Conservation (phyloP, 2,888 invertebrate species). For the Oithona nana region DNA sequence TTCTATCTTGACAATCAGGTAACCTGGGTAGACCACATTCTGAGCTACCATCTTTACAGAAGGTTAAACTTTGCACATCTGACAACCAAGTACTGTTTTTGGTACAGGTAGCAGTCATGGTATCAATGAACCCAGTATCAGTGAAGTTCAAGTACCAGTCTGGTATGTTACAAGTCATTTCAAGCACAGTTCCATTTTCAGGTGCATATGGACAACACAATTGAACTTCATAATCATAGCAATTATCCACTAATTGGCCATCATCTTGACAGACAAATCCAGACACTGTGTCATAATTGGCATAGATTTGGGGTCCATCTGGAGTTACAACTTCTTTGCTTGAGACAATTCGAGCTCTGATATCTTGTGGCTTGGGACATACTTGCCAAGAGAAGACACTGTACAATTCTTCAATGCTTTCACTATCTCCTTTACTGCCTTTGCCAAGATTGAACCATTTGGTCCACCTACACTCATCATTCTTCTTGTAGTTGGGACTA, state of each 20-base stretch:
- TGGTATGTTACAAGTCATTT: background rate
- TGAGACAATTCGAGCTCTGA: background rate
- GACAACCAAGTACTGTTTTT: background rate
- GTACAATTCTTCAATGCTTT: background rate
- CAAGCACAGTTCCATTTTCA: background rate
- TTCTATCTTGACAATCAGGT: background rate
- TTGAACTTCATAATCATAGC: background rate
- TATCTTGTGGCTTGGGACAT: background rate
- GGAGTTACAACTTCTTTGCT: background rate
- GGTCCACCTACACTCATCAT: background rate
- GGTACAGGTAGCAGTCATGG: background rate
- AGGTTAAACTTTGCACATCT: background rate
- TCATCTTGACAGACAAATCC: background rate
- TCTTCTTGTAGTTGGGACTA: background rate
- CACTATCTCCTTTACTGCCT: background rate
- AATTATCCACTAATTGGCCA: background rate
- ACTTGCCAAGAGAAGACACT: background rate
- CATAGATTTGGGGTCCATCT: background rate
- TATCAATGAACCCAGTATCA: background rate
- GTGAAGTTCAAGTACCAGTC: background rate
- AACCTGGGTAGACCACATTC: background rate
- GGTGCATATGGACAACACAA: background rate
- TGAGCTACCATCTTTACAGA: background rate
- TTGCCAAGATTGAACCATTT: background rate
- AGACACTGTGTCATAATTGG: background rate